Percentiles rank a stretch among this genome's conserved stretches.
Evolutionary conservation across 1,140 invertebrate genomes (phyloP).

Genomic region (Andrena cerasifolii): DNA sequence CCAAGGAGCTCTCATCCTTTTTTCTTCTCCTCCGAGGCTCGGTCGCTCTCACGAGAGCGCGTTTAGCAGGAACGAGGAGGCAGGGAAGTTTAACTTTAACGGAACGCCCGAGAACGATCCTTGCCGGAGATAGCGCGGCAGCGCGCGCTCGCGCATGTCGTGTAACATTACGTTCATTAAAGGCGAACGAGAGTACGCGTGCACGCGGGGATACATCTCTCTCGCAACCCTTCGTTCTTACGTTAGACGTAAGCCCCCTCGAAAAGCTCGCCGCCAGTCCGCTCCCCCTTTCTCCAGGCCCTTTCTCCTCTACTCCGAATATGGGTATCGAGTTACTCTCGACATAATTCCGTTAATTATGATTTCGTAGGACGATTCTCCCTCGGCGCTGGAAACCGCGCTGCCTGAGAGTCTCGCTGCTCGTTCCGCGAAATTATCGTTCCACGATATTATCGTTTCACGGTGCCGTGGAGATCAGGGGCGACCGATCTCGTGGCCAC

Average conservation of each 20-base stretch:
- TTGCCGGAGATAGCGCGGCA: conserved; percentile 44
- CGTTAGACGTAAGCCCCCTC: conserved; percentile 70
- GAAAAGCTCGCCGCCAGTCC: conserved; percentile 40
- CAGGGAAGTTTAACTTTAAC: not conserved
- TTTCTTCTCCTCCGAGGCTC: not conserved
- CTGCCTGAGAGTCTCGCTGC: not conserved
- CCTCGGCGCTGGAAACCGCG: conserved; percentile 17
- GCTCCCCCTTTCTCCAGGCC: conserved; percentile 10
- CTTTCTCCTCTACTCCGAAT: conserved; percentile 58
- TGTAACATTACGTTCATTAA: conserved; percentile 72
- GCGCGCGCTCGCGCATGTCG: conserved; percentile 55
- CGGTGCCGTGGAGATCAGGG: conserved; percentile 1
- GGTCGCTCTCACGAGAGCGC: not conserved
- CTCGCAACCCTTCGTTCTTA: conserved; percentile 75
- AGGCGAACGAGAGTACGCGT: conserved; percentile 43
- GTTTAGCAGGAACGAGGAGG: not conserved
- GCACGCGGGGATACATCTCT: conserved; percentile 52
- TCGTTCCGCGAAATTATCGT: conserved; percentile 11
- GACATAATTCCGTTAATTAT: conserved; percentile 81
- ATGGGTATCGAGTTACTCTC: conserved; percentile 76
- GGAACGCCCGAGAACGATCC: conserved; percentile 46
- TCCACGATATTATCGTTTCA: conserved; percentile 5
- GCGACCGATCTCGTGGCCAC: no score
- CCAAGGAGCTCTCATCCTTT: not conserved
- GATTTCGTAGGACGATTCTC: conserved; percentile 78